Evolutionary conservation across 2,113 vertebrate species (phyloP).

Genomic region (Sminthopsis crassicaudata): DNA sequence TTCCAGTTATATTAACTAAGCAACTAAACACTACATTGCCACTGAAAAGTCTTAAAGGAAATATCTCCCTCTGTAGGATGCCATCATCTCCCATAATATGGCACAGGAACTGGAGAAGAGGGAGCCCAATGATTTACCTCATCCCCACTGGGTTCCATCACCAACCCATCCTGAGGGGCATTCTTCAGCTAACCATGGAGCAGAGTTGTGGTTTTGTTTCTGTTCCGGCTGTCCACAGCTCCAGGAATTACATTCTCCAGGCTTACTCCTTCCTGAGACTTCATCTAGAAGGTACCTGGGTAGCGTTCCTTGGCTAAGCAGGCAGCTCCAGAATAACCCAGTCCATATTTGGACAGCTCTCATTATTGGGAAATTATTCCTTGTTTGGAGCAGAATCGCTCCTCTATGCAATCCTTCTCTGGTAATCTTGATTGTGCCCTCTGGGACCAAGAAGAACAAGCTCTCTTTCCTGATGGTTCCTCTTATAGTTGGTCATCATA

Average conservation of each 20-base stretch:
- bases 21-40: neutral
- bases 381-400: neutral
- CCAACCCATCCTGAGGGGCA: neutral
- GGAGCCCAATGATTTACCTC: neutral
- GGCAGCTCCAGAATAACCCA: neutral
- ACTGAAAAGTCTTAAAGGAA: neutral
- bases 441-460: neutral
- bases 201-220: neutral
- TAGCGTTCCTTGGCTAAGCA: neutral
- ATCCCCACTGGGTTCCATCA: neutral
- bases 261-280: neutral
- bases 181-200: neutral
- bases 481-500: neutral
- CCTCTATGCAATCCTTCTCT: neutral
- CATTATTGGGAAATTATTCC: neutral
- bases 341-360: no score
- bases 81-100: neutral
- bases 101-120: neutral
- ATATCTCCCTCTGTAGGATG: neutral
- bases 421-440: neutral
- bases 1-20: neutral
- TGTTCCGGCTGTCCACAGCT: neutral
- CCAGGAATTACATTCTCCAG: neutral
- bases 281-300: neutral
- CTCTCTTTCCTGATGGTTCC: neutral